A percentile compares a stretch with the other conserved stretches of the same genome.
Evolutionary conservation across 2,797 vertebrate genomes (phyloP).

Genomic region (Mustela erminea): DNA sequence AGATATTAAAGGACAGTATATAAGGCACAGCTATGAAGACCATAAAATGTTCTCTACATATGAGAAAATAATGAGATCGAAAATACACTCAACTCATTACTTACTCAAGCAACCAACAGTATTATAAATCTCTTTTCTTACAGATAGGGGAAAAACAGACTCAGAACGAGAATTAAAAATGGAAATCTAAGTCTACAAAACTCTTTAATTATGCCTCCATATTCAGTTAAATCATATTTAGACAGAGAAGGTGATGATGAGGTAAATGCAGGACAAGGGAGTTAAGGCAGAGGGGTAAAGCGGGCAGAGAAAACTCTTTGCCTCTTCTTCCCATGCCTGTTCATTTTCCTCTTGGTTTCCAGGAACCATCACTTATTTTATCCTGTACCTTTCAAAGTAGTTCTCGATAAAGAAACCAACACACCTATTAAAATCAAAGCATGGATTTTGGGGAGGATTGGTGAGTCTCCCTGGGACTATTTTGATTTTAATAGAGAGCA

Average conservation of each 20-base stretch:
- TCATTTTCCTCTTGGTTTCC: not conserved
- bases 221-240: not conserved
- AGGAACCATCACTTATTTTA: not conserved
- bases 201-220: not conserved
- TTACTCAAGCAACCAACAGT: not conserved
- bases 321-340: not conserved
- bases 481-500: not conserved
- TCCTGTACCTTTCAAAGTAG: not conserved
- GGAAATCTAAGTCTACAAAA: not conserved
- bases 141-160: not conserved
- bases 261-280: not conserved
- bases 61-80: not conserved
- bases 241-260: not conserved
- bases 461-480: not conserved
- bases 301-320: not conserved
- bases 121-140: slow-evolving; percentile 13
- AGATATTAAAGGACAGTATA: not conserved
- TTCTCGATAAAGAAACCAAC: not conserved
- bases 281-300: not conserved
- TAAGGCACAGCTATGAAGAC: not conserved
- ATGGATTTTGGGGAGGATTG: not conserved
- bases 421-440: not conserved
- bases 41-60: not conserved
- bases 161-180: slow-evolving; percentile 35
- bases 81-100: not conserved